Evolutionary conservation across 2,888 invertebrate species (phyloP).

Genomic region (Tetrapedia diversipes): DNA sequence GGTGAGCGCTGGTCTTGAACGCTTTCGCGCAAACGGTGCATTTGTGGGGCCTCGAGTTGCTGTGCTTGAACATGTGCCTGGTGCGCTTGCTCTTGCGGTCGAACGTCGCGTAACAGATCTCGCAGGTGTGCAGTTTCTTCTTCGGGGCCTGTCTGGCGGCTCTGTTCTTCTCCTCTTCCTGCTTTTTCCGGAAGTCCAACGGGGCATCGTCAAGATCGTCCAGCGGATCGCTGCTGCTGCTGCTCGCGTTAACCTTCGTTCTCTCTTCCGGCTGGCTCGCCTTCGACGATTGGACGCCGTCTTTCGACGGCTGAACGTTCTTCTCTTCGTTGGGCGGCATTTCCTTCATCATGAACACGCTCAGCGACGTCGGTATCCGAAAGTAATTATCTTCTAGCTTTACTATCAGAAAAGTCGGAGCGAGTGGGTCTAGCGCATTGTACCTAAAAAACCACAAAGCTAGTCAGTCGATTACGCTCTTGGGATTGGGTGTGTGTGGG

Average conservation of each 20-base stretch:
- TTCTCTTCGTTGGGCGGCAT: conserved; percentile 58
- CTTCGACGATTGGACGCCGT: background rate
- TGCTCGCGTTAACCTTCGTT: conserved; percentile 11
- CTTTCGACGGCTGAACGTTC: conserved; percentile 9
- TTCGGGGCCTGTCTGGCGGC: conserved; percentile 18
- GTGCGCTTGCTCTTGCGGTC: conserved; percentile 75
- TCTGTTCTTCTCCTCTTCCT: conserved; percentile 31
- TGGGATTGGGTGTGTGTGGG: conserved; percentile 10
- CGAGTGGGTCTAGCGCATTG: conserved; percentile 76
- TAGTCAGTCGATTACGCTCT: conserved; percentile 66
- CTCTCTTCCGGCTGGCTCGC: background rate
- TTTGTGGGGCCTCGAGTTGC: conserved; percentile 76
- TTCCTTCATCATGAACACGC: conserved; percentile 77
- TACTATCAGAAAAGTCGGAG: conserved; percentile 76
- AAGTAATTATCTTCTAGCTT: conserved; percentile 78
- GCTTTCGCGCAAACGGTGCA: conserved; percentile 75
- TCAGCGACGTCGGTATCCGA: conserved; percentile 77
- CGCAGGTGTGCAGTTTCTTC: conserved; percentile 72
- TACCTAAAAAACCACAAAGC: conserved; percentile 77
- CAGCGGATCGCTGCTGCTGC: conserved; percentile 22
- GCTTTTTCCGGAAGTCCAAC: conserved; percentile 67
- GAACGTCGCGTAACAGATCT: conserved; percentile 75
- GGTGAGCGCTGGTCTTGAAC: conserved; percentile 75
- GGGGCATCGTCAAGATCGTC: conserved; percentile 74
- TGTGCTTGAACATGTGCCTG: conserved; percentile 78